Base-by-base conservation (phyloP, 2,888 invertebrate genomes). In the Pherbina coryleti region DNA sequence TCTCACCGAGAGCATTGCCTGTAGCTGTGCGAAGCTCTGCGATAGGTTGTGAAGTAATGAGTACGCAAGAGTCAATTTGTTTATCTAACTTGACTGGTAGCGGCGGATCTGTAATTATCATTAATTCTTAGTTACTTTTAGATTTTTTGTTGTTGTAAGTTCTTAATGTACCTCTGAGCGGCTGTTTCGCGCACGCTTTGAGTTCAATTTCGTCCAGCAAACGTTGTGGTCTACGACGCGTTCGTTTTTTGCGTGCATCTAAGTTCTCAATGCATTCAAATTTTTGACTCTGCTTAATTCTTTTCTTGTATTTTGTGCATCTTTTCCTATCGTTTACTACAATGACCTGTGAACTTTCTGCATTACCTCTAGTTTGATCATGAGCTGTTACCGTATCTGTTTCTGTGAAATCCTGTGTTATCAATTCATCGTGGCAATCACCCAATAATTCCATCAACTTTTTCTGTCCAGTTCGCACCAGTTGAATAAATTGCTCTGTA, bases 401-500 rank as follows among this genome's bases (percentile, higher is more conserved):
- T 14, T 60, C 25, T 5, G 11, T 60, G 11, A 28, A 22, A 5
- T 19, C 55, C 2, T 5, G 2, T 3, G 19, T 9, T 19, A 25
- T 60, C 8, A 22, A 5, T 25, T 25, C 11, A 19, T 19, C 19
- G 9, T 5, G 3, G 3, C 28, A 60, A 8, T 11, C 2, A 60
- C 0, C 9, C 9, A 11, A 7, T 25, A n/a, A 28, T 53, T 90
- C 86, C 9, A 88, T 84, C 17, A 85, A 66, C 34, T 77, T 77
- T 31, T 76, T 91, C 89, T 95, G 95, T 1, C 95, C 95, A 84
- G 92, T 92, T 75, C 93, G 91, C 81, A 95, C 92, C 22, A 95
- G 89, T 82, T 94, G 93, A 83, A 95, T 92, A 88, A 95, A 95
- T 84, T 93, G 92, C 76, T 93, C 92, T 28, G 94, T 94, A 62